Evolutionary conservation across 23 tunicate species (phyloP).

Genomic region (Aplidium turbinatum): DNA sequence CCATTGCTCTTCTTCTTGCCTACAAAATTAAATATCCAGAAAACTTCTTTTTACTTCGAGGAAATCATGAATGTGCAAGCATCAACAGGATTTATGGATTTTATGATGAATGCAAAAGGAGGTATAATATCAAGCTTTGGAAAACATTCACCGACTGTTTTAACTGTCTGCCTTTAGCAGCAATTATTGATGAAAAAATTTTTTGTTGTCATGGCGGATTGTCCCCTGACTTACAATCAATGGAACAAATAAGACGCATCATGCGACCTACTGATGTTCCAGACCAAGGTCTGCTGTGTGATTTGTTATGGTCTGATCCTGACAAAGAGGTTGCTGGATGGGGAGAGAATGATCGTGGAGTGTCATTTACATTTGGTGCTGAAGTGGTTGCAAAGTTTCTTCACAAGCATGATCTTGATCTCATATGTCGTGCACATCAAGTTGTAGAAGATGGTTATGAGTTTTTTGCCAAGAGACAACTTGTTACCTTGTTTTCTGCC

Average conservation of each 20-base stretch:
- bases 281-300: slow-evolving; percentile 99
- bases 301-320: slow-evolving; percentile 99
- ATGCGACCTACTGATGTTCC: slow-evolving; percentile 99
- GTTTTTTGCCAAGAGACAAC: slow-evolving; percentile 97
- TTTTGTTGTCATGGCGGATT: slow-evolving; percentile 99
- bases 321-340: slow-evolving; percentile 98
- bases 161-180: slow-evolving; percentile 95
- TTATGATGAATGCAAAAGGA: slow-evolving; percentile 97
- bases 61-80: slow-evolving; percentile 99
- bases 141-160: slow-evolving; percentile 98
- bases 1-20: slow-evolving; percentile 95
- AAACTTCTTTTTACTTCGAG: slow-evolving; percentile 95
- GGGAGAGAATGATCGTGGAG: slow-evolving; percentile 99
- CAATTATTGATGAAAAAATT: slow-evolving; percentile 96
- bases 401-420: slow-evolving; percentile 97
- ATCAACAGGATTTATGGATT: slow-evolving; percentile 99
- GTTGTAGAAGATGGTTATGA: slow-evolving; percentile 65
- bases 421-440: slow-evolving; percentile 99
- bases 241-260: slow-evolving; percentile 99
- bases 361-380: slow-evolving; percentile 97
- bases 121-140: slow-evolving; percentile 99
- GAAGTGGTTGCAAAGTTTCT: slow-evolving; percentile 99
- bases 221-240: slow-evolving; percentile 96
- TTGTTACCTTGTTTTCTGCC: slow-evolving; percentile 92
- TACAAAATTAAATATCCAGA: slow-evolving; percentile 99